Conservation (phyloP, 2,113 vertebrate genomes). For the Gymnobelideus leadbeateri region DNA sequence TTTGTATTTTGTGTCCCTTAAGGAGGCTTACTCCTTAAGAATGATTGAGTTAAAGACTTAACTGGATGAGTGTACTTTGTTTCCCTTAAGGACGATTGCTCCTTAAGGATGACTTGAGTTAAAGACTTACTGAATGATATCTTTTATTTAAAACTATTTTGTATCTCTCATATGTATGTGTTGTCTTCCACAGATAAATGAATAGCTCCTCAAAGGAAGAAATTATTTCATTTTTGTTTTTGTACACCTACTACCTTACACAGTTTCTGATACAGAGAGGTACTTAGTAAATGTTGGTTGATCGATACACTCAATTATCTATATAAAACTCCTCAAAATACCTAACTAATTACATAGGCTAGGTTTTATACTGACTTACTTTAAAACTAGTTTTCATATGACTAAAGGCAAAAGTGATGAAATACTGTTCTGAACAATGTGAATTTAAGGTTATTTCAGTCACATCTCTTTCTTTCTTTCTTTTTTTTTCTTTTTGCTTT, state of each 20-base stretch:
- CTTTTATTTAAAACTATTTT: not conserved
- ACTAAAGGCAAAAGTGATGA: not conserved
- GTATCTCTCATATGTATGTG: not conserved
- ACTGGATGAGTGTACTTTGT: too few species aligned
- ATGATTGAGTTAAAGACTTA: too few species aligned
- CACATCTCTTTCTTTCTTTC: not conserved
- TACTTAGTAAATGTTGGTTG: not conserved
- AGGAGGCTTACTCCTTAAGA: too few species aligned
- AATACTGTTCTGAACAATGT: not conserved
- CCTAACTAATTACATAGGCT: not conserved
- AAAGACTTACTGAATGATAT: too few species aligned
- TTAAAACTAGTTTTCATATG: not conserved
- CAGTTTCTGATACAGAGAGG: not conserved
- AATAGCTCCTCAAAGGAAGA: not conserved
- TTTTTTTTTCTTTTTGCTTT: not conserved
- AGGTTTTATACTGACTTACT: not conserved
- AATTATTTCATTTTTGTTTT: not conserved
- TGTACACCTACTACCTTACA: not conserved
- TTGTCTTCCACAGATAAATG: not conserved
- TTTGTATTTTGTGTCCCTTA: too few species aligned
- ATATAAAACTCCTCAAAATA: not conserved
- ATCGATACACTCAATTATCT: not conserved
- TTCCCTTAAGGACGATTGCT: too few species aligned
- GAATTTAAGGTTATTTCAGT: not conserved
- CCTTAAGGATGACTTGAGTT: too few species aligned